These are phyloP conservation scores for Morone chrysops DNA, from an alignment of 2,113 vertebrate genomes.

Conservation along the genomic window DNA sequence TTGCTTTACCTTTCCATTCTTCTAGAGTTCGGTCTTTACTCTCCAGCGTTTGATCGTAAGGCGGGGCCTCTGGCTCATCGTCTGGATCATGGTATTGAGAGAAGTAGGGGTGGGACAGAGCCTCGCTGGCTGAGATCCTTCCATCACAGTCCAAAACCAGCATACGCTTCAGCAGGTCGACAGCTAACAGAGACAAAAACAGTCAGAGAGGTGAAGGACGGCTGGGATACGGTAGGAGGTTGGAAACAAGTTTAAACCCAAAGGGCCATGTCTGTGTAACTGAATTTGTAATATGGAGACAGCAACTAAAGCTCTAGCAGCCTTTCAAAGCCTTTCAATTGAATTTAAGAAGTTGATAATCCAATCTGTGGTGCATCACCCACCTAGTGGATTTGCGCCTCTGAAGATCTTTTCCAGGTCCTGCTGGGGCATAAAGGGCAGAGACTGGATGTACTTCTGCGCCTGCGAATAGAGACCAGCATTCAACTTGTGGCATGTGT, in stretches of 20 bases:
- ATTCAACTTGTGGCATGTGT: not conserved
- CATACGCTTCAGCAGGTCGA: slow-evolving; percentile 97
- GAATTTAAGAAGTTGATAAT: slow-evolving; percentile 34
- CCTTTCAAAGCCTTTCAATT: slow-evolving; percentile 26
- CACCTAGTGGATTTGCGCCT: slow-evolving; percentile 95
- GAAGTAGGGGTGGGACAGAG: slow-evolving; percentile 94
- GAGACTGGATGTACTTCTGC: slow-evolving; percentile 97
- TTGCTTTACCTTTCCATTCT: slow-evolving; percentile 93
- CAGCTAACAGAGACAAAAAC: slow-evolving; percentile 80
- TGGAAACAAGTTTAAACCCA: not conserved
- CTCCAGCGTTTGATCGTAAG: slow-evolving; percentile 94
- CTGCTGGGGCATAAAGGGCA: slow-evolving; percentile 97
- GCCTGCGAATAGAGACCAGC: slow-evolving; percentile 84
- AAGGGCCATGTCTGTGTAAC: not conserved
- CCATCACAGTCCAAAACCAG: slow-evolving; percentile 96
- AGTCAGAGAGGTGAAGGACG: not conserved
- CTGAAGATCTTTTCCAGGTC: slow-evolving; percentile 94
- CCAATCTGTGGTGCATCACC: slow-evolving; percentile 58
- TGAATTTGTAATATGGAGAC: slow-evolving; percentile 1
- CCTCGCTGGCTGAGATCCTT: slow-evolving; percentile 91
- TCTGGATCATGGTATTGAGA: slow-evolving; percentile 97
- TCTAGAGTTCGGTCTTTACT: slow-evolving; percentile 93
- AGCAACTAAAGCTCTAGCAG: slow-evolving; percentile 23
- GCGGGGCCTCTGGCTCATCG: slow-evolving; percentile 92
- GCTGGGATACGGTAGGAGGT: not conserved